Conservation (phyloP, 2,113 vertebrate species). For the Hydrolagus affinis region DNA sequence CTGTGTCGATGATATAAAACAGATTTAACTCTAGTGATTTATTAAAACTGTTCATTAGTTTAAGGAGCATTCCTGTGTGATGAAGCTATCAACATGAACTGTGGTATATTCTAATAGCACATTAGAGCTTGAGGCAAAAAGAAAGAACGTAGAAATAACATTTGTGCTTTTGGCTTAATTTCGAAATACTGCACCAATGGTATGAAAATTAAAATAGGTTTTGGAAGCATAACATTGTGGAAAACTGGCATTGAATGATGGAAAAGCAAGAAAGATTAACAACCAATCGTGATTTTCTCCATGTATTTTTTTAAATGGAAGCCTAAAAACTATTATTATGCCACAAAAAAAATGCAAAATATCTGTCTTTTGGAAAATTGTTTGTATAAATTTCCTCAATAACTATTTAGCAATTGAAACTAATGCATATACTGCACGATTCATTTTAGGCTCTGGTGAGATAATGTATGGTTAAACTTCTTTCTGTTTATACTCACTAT, state of each 20-base stretch:
- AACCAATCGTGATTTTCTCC: not conserved
- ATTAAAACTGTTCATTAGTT: conserved; percentile 62
- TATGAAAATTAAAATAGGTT: not conserved
- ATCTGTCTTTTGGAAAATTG: not conserved
- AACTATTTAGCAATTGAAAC: not conserved
- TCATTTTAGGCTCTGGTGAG: not conserved
- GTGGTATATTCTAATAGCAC: conserved; percentile 53
- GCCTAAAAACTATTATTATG: not conserved
- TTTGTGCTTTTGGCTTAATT: conserved; percentile 12
- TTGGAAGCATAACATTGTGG: not conserved
- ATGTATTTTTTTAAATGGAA: not conserved
- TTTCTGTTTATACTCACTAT: not conserved
- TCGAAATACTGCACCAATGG: conserved; percentile 1
- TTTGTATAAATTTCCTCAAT: not conserved
- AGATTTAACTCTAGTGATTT: conserved; percentile 60
- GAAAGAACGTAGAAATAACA: conserved; percentile 13
- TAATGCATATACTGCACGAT: not conserved
- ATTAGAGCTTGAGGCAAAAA: conserved; percentile 32
- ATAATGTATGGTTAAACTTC: not conserved
- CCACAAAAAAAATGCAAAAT: not conserved
- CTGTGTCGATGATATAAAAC: conserved; percentile 63
- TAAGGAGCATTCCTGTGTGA: conserved; percentile 66
- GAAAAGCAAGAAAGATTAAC: conserved; percentile 10
- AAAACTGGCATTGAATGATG: conserved; percentile 2
- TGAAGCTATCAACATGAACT: conserved; percentile 61